These are phyloP conservation scores for Spilarctia lutea DNA, from an alignment of 2,888 invertebrate genomes.

Conservation along the genomic window DNA sequence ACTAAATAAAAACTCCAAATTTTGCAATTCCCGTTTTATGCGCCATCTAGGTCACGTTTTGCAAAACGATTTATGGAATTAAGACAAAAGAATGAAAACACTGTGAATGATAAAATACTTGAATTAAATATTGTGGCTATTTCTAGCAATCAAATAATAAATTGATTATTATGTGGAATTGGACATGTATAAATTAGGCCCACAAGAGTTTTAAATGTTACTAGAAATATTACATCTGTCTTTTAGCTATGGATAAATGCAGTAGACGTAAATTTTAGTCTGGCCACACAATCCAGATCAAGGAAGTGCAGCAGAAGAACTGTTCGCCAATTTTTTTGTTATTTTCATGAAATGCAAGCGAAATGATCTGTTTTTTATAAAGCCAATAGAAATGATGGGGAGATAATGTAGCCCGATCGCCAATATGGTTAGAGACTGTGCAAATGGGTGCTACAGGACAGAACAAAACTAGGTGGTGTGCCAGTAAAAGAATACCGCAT, in stretches of 20 bases:
- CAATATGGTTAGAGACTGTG: constrained; percentile 66
- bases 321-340: constrained; percentile 72
- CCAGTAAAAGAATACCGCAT: constrained; percentile 79
- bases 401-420: constrained; percentile 60
- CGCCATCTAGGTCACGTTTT: not conserved
- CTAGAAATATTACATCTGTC: constrained; percentile 1
- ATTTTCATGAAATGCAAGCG: constrained; percentile 72
- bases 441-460: constrained; percentile 63
- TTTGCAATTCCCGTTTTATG: not conserved
- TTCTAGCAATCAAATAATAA: not conserved
- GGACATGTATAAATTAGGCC: too few relatives aligned
- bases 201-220: not conserved
- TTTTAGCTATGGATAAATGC: constrained; percentile 27
- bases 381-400: constrained; percentile 59
- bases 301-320: constrained; percentile 77
- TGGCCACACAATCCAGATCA: constrained; percentile 73
- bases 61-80: not conserved
- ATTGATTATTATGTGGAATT: not conserved
- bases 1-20: not conserved
- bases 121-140: not conserved
- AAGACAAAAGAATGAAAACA: not conserved
- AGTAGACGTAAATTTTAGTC: constrained; percentile 51
- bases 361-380: constrained; percentile 57
- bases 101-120: too few relatives aligned
- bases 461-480: constrained; percentile 67